Evolutionary conservation across 2,113 vertebrate species (phyloP), one percentile per base, ranked within the genome.

Genomic region (Tragelaphus scriptus): DNA sequence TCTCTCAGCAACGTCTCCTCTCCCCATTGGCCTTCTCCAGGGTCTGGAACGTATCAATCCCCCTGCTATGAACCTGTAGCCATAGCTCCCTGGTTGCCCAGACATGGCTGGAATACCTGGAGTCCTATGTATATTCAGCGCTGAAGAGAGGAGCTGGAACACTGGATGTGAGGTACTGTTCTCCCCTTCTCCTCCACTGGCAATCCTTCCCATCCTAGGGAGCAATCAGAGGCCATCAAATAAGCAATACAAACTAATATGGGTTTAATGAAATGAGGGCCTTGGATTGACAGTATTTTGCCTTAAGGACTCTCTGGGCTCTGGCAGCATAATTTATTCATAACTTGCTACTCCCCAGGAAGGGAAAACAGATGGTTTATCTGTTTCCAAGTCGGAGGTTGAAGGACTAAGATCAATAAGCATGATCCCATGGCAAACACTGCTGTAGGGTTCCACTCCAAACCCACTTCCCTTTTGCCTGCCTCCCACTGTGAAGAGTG

Each of bases 361-460:
- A 95, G 86, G 71, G 40, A 93, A 94, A 94, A 92, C 95, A 98
- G 91, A 97, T 97, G 96, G 68, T 79, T 97, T 97, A 55, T 96
- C 95, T 87, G 53, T 91, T 96, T 97, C 89, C 56, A 97, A 96
- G 82, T 80, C 88, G 28, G 82, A 96, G 68, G 71, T 49, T 91
- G 86, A 94, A 96, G 97, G 96, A 91, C 82, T 87, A 75, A 93
- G 96, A 96, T 96, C 96, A 79, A 87, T n/a, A 96, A 95, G 44
- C 90, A 51, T 36, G 71, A 84, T 75, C 96, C 88, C 91, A 12
- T 2, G 82, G 79, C 89, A 94, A 91, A 89, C 56, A 47, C 63
- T 25, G 21, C 61, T 89, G 10, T 61, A 82, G 94, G 97, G 61
- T 88, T 87, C 0, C 17, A 85, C 55, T 80, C 82, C 93, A 85